Base-by-base conservation (phyloP, 2,888 invertebrate genomes). In the Mellilla xanthometata region DNA sequence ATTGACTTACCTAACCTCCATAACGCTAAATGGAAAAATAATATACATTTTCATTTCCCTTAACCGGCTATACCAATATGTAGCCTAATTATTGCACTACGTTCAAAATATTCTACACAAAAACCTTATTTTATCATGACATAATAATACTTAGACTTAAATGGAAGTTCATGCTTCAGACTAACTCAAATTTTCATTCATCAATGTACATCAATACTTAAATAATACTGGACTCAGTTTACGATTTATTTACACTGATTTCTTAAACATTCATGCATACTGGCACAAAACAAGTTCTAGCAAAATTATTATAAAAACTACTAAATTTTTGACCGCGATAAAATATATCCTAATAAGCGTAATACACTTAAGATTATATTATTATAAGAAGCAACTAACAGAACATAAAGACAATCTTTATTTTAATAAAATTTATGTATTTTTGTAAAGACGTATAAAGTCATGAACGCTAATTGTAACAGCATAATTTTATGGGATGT, bases 21-120 rank as follows among this genome's bases (percentile, higher is more conserved):
- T 63, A 65, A 65, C 61, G 60, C 64, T 68, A 64, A 58, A 60
- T 76, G 76, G 65, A 76, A 79, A 76, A 78, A 79, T 76, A 76
- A 70, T 62, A 39, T 49, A 52, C 44, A 52, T 38, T 42, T n/a
- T 41, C 34, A 47, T 31, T 47, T 47, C 46, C 34, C 39, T 33
- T 48, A 47, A 26, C 43, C 48, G n/a, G 40, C 47, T 50, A 33
- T 36, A 41, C 11, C 32, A 50, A 41, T 52, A 56, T 40, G 11
- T 27, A 33, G n/a, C 12, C 38, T 45, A 41, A 33, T 51, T 59
- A 52, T 48, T 46, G 49, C 39, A 44, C 51, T 57, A 52, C 39
- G 32, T 47, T 31, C 8, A 39, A 45, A 24, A 29, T 41, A 39
- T 30, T 42, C 55, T 51, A 56, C 35, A 27, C 48, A 43, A 48